These are phyloP conservation scores for Norana najaformis DNA, from an alignment of 2,888 invertebrate species.

Conservation along the genomic window DNA sequence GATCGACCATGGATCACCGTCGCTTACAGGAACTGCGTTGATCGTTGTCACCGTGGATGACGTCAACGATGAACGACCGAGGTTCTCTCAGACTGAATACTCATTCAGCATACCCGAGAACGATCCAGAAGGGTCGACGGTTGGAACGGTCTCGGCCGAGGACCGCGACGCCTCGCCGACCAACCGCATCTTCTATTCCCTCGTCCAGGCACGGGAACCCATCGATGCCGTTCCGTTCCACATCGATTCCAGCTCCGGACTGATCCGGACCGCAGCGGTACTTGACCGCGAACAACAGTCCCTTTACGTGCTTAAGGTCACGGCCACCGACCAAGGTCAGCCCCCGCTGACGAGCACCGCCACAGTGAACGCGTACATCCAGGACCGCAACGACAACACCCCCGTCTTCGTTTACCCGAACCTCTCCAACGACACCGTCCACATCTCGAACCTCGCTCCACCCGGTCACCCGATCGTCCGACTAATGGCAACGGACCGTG, in stretches of 20 bases:
- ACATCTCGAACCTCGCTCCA: conserved; percentile 32
- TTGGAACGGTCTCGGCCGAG: conserved; percentile 26
- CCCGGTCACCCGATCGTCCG: conserved; percentile 31
- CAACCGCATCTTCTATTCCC: not conserved
- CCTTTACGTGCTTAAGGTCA: conserved; percentile 35
- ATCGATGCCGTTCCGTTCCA: conserved; percentile 25
- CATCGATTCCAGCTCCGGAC: conserved; percentile 47
- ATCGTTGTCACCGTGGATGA: conserved; percentile 36
- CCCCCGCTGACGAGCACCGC: conserved; percentile 37
- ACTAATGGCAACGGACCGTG: conserved; percentile 35
- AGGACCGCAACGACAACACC: conserved; percentile 43
- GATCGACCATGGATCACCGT: conserved; percentile 40
- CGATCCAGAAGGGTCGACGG: conserved; percentile 27
- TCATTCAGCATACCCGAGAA: conserved; percentile 32
- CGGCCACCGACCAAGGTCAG: conserved; percentile 31
- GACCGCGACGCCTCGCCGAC: conserved; percentile 27
- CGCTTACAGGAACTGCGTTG: conserved; percentile 36
- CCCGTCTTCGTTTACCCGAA: conserved; percentile 39
- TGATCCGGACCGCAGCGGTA: conserved; percentile 46
- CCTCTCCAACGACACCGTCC: conserved; percentile 35
- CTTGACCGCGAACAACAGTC: conserved; percentile 37
- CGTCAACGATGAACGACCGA: conserved; percentile 33
- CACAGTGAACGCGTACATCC: conserved; percentile 37
- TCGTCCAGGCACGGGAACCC: not conserved
- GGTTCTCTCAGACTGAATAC: conserved; percentile 29